Evolutionary conservation across 2,797 vertebrate species (phyloP).

Genomic region (Muscicapa striata): DNA sequence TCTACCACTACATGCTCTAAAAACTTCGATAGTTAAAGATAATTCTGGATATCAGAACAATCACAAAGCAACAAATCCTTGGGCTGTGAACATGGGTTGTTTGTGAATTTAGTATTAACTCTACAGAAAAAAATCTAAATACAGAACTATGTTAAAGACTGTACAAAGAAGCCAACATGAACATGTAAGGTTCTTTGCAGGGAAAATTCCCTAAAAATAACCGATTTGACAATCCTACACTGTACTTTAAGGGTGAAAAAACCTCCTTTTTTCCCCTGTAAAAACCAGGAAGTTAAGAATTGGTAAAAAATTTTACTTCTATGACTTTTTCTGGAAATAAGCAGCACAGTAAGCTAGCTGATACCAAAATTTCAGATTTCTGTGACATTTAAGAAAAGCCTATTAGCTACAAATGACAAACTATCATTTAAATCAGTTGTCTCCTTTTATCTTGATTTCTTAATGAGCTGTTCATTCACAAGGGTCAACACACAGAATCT

Average conservation of each 20-base stretch:
- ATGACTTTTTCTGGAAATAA: neutral
- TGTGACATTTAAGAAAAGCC: neutral
- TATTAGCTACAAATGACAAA: neutral
- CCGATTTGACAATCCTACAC: neutral
- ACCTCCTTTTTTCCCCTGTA: neutral
- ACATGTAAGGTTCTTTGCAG: neutral
- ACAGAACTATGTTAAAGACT: neutral
- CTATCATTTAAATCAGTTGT: neutral
- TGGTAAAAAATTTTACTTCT: neutral
- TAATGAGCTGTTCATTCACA: neutral
- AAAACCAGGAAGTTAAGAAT: neutral
- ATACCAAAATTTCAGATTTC: neutral
- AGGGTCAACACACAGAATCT: neutral
- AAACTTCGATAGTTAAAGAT: neutral
- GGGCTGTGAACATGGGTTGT: too few species aligned
- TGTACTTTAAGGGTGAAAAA: neutral
- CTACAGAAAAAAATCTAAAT: neutral
- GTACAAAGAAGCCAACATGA: neutral
- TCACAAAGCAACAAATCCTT: neutral
- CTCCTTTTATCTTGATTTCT: neutral
- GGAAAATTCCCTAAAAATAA: neutral
- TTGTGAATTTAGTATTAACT: neutral
- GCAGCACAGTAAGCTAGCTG: neutral
- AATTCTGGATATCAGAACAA: neutral
- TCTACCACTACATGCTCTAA: neutral